Base-by-base conservation (phyloP, 2,113 vertebrate species). In the Nerophis lumbriciformis region DNA sequence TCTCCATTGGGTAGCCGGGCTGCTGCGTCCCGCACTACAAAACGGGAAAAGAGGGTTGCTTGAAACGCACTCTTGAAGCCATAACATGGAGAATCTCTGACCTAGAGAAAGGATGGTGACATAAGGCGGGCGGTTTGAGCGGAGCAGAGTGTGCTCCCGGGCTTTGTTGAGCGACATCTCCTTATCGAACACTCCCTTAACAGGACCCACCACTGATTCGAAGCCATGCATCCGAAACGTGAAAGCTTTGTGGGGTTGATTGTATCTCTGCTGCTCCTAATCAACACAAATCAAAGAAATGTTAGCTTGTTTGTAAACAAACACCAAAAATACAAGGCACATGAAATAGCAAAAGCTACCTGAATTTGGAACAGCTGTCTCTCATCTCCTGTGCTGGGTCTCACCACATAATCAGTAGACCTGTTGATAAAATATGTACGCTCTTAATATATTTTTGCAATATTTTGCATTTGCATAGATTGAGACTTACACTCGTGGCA, bases 131-230 rank as follows among this genome's bases (percentile, higher is more conserved):
- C 97, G 85, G 83, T 98, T 95, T 0, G 97, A 99, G 59, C 96
- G 94, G 61, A 99, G 90, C 63, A 99, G 87, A 0, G 97, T 98
- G 77, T 99, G 97, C 66, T 99, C 97, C 12, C 97, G 89, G 45
- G 95, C 96, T 89, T 99, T 99, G 88, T 99, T 99, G 36, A 99
- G 88, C 0, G 95, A 98, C 5, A 96, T 98, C 83, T 99, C 97
- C 85, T 98, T 99, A 83, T 99, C 95, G 54, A 99, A 99, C 15
- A 99, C 97, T 0, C 97, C 97, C 78, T 99, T 99, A 53, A 99
- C 97, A 0, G 97, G 97, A 2, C 97, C 97, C 53, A 99, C 96
- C 6, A 98, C 94, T 0, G 97, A 99, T 68, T 99, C 95, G 4
- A 99, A 99, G 73, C 96, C 97, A 0, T 99, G 97, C 95, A 99